A percentile compares a stretch with the other conserved stretches of the same genome.
Evolutionary conservation across 2,888 invertebrate species (phyloP).

Genomic region (Isoperla grammatica): DNA sequence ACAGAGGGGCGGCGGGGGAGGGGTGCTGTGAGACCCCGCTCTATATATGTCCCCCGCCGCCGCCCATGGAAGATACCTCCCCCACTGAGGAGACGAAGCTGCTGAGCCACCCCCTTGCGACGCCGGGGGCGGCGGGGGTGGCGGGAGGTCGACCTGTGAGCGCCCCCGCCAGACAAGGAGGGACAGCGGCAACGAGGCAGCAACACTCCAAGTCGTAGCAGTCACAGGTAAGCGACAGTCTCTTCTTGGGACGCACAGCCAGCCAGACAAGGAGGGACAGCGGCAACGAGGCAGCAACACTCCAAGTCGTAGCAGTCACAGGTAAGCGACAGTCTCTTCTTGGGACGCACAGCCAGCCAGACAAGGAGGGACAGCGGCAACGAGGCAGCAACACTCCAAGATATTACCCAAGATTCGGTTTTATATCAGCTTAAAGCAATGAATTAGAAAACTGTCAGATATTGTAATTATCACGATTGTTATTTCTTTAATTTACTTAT

Average conservation of each 20-base stretch:
- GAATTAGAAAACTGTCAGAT: no score
- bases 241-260: background rate
- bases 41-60: conserved; percentile 50
- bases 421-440: no score
- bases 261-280: conserved; percentile 5
- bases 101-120: conserved; percentile 20
- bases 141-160: conserved; percentile 6
- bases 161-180: conserved; percentile 6
- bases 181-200: background rate
- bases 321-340: conserved; percentile 37
- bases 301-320: conserved; percentile 44
- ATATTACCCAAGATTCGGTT: no score
- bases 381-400: conserved; percentile 20
- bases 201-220: conserved; percentile 41
- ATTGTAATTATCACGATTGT: no score
- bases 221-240: conserved; percentile 40
- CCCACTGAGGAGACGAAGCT: conserved; percentile 50
- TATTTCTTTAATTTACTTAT: no score
- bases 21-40: conserved; percentile 38
- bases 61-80: conserved; percentile 48
- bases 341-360: no score
- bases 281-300: background rate
- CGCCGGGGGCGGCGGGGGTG: background rate
- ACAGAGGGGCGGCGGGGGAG: conserved; percentile 33
- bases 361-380: conserved; percentile 1